Percentiles rank a stretch among this genome's conserved stretches.
Evolutionary conservation across 2,113 vertebrate species (phyloP).

Genomic region (Genyomyrus donnyi): DNA sequence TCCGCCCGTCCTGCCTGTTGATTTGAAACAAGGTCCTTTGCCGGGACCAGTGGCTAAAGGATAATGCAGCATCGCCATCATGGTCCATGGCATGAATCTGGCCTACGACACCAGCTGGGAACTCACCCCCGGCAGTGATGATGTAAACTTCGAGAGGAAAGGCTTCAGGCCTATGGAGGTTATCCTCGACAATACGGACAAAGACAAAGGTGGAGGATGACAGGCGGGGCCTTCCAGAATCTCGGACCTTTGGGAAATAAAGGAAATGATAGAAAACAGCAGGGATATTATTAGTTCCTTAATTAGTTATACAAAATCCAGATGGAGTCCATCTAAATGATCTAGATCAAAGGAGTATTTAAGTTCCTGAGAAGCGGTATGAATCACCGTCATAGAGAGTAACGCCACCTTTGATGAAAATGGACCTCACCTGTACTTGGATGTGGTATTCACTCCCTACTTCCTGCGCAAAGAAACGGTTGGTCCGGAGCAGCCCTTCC

Average conservation of each 20-base stretch:
- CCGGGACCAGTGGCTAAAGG: conserved; percentile 71
- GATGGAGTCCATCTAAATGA: background rate
- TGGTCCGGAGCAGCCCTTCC: conserved; percentile 71
- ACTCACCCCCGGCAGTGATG: conserved; percentile 83
- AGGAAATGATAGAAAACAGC: background rate
- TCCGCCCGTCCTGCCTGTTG: conserved; percentile 79
- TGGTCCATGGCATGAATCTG: conserved; percentile 85
- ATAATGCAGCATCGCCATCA: conserved; percentile 81
- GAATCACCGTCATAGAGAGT: background rate
- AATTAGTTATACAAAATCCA: background rate
- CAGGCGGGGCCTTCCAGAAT: conserved; percentile 83
- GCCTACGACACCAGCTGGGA: conserved; percentile 84
- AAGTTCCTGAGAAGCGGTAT: background rate
- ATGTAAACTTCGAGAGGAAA: conserved; percentile 86
- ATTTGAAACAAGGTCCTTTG: conserved; percentile 82
- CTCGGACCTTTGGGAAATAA: conserved; percentile 64
- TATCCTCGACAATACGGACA: conserved; percentile 84
- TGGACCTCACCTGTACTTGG: conserved; percentile 71
- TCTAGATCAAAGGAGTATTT: background rate
- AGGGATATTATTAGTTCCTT: background rate
- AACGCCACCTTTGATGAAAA: background rate
- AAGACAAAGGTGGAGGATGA: conserved; percentile 73
- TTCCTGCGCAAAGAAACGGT: conserved; percentile 69
- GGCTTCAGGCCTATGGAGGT: conserved; percentile 80
- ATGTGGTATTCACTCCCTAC: conserved; percentile 75